A percentile compares a stretch with the other conserved stretches of the same genome.
These are phyloP conservation scores for Himalopsyche phryganea DNA, from an alignment of 1,140 invertebrate genomes.

Conservation along the genomic window DNA sequence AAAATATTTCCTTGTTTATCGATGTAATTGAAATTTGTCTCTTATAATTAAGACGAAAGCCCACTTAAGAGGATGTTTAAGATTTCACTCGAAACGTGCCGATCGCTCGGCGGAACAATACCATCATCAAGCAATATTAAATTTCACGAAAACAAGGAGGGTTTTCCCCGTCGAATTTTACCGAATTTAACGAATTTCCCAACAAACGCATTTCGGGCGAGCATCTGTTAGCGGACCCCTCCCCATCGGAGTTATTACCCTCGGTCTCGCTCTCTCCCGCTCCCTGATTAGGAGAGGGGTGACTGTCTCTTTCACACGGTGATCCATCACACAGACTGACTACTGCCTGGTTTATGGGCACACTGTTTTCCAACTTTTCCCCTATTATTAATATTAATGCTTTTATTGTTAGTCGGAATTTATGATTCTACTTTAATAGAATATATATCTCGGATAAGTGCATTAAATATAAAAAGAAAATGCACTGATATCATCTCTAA, in stretches of 20 bases:
- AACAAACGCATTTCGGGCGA: constrained; percentile 8
- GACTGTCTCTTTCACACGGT: constrained; percentile 22
- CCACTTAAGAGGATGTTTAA: no score
- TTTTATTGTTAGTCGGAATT: constrained; percentile 8
- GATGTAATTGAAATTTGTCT: no score
- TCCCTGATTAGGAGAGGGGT: not conserved
- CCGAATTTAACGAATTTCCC: no score
- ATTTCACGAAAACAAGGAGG: no score
- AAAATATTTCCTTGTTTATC: no score
- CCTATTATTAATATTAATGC: constrained; percentile 4
- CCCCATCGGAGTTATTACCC: not conserved
- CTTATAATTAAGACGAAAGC: no score
- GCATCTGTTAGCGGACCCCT: not conserved
- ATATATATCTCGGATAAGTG: no score
- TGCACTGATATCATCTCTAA: no score
- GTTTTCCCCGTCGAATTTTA: constrained; percentile 1
- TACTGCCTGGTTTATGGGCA: constrained; percentile 6
- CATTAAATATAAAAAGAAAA: no score
- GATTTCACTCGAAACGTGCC: no score
- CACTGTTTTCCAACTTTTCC: constrained; percentile 7
- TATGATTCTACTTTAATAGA: not conserved
- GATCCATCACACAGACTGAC: constrained; percentile 23
- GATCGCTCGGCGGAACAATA: no score
- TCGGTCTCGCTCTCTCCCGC: not conserved
- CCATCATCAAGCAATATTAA: no score